Conservation (phyloP, 2,113 vertebrate species). For the Anas platyrhynchos region DNA sequence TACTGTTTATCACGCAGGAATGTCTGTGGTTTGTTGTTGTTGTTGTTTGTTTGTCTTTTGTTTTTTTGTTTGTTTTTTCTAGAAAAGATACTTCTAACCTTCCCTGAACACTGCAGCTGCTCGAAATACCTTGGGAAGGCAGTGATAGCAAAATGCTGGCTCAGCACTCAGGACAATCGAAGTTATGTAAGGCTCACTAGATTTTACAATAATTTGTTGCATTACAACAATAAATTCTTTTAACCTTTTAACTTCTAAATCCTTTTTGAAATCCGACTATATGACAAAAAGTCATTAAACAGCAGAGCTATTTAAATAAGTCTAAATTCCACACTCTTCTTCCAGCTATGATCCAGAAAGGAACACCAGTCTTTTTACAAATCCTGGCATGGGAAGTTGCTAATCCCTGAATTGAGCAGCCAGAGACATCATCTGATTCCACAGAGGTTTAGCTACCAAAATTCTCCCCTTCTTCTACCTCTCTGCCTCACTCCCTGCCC, state of each 20-base stretch:
- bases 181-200: background rate
- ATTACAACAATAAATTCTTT: background rate
- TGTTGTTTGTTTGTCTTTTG: too few relatives aligned
- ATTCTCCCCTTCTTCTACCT: background rate
- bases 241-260: background rate
- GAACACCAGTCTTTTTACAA: background rate
- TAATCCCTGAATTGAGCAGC: background rate
- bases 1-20: background rate
- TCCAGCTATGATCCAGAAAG: background rate
- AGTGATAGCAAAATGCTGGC: background rate
- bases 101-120: background rate
- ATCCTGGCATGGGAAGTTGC: background rate
- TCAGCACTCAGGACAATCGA: background rate
- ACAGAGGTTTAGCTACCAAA: background rate
- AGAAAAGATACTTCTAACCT: background rate
- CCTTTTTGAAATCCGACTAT: background rate
- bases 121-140: background rate
- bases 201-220: background rate
- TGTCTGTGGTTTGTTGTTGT: background rate
- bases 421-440: background rate
- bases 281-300: background rate
- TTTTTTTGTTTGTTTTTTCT: background rate
- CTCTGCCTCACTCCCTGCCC: background rate
- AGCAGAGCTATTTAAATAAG: background rate
- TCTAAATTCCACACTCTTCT: background rate